Evolutionary conservation across 1,140 invertebrate species (phyloP).

Genomic region (Heliothis subflexa): DNA sequence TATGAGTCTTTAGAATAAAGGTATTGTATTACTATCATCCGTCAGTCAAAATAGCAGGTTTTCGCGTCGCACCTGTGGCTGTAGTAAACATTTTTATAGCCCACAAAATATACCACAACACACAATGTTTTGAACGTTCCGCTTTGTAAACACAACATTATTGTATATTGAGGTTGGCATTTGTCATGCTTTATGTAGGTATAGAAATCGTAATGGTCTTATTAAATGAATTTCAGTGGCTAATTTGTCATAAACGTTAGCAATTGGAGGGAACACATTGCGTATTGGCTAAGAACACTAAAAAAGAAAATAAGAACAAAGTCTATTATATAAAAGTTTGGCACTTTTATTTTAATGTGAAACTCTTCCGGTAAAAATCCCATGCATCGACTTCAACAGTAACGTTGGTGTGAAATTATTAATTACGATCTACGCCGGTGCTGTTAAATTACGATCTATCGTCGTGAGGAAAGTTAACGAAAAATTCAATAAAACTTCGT

Average conservation of each 20-base stretch:
- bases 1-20: constrained; percentile 55
- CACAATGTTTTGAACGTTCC: constrained; percentile 64
- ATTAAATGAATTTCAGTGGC: constrained; percentile 1
- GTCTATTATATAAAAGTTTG: background rate
- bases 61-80: constrained; percentile 72
- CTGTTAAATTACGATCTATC: constrained; percentile 20
- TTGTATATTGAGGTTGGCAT: constrained; percentile 11
- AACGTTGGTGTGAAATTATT: constrained; percentile 25
- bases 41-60: constrained; percentile 60
- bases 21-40: constrained; percentile 61
- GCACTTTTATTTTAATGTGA: constrained; percentile 8
- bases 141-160: constrained; percentile 58
- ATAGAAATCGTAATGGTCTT: background rate
- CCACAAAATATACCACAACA: constrained; percentile 60
- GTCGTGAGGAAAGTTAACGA: constrained; percentile 30
- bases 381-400: constrained; percentile 36
- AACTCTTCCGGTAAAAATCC: constrained; percentile 56
- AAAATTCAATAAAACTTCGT: constrained; percentile 46
- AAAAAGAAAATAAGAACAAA: background rate
- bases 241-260: background rate
- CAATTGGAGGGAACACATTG: background rate
- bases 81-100: constrained; percentile 76
- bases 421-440: constrained; percentile 1
- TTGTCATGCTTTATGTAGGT: background rate
- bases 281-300: background rate